Evolutionary conservation across 2,797 vertebrate species (phyloP).

Genomic region (Melanotaenia trifasciata): DNA sequence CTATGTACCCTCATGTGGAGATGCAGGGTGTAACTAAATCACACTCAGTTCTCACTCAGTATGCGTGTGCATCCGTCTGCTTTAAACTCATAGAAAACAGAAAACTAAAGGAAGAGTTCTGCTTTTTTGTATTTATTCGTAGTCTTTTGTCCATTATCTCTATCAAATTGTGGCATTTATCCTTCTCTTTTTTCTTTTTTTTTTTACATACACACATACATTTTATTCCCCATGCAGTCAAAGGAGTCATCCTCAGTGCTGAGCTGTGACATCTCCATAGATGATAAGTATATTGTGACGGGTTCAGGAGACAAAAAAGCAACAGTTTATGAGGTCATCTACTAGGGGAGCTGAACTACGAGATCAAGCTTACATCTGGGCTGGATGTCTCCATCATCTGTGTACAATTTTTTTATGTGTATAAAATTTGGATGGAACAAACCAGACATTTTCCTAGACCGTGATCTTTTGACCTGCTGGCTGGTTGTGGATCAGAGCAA

Average conservation of each 20-base stretch:
- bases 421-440: conserved; percentile 51
- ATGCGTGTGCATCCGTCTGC: background rate
- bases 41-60: background rate
- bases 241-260: conserved; percentile 88
- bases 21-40: conserved; percentile 1
- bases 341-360: conserved; percentile 66
- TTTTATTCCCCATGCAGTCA: conserved; percentile 72
- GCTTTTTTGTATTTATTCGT: background rate
- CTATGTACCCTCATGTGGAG: background rate
- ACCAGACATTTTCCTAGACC: conserved; percentile 49
- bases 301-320: conserved; percentile 89
- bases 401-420: conserved; percentile 60
- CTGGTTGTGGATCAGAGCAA: conserved; percentile 34
- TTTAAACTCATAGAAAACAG: background rate
- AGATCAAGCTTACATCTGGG: conserved; percentile 16
- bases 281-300: conserved; percentile 89
- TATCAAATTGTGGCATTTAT: background rate
- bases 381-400: conserved; percentile 19
- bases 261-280: conserved; percentile 88
- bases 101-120: background rate
- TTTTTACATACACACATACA: conserved; percentile 1
- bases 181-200: conserved; percentile 3
- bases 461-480: conserved; percentile 41
- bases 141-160: background rate
- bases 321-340: conserved; percentile 88